phyloP scores from a whole-genome alignment of 2,113 vertebrate genomes.

The Oreochromis aureus region DNA sequence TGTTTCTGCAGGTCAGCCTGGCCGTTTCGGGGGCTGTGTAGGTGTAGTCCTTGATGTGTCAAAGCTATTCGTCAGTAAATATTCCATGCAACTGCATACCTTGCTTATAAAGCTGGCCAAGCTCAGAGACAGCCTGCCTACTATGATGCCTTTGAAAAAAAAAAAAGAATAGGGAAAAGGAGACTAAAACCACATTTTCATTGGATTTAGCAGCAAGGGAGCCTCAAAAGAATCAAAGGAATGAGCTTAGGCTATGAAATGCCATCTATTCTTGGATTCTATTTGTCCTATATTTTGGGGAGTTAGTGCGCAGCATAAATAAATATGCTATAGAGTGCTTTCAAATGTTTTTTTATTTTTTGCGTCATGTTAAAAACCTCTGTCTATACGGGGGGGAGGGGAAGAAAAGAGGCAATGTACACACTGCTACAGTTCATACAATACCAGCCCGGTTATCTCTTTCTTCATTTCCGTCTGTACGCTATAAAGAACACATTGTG shows the following conservation, averaged over 20 bases:
- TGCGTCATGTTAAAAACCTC: slow-evolving; percentile 8
- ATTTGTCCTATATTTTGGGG: slow-evolving; percentile 49
- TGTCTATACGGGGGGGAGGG: neutral
- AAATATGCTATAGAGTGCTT: slow-evolving; percentile 8
- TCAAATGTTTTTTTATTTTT: neutral
- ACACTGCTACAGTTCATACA: neutral
- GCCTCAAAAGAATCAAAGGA: slow-evolving; percentile 32
- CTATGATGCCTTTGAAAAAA: slow-evolving; percentile 32
- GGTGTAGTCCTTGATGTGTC: slow-evolving; percentile 40
- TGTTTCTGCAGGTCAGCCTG: slow-evolving; percentile 38
- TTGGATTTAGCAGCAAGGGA: slow-evolving; percentile 27
- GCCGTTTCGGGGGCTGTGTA: neutral
- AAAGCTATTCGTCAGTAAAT: slow-evolving; percentile 33
- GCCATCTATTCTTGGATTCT: slow-evolving; percentile 50
- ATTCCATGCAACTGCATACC: slow-evolving; percentile 33
- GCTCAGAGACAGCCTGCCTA: slow-evolving; percentile 20
- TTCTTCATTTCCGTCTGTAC: neutral
- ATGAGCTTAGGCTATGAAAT: slow-evolving; percentile 38
- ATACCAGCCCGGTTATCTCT: slow-evolving; percentile 1
- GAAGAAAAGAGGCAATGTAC: neutral
- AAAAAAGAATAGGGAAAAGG: slow-evolving; percentile 29
- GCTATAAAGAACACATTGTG: slow-evolving; percentile 10
- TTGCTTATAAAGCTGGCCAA: slow-evolving; percentile 13
- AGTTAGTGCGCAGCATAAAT: slow-evolving; percentile 31
- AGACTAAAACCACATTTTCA: slow-evolving; percentile 41